Evolutionary conservation across 2,113 vertebrate species (phyloP).

Genomic region (Camelus dromedarius): DNA sequence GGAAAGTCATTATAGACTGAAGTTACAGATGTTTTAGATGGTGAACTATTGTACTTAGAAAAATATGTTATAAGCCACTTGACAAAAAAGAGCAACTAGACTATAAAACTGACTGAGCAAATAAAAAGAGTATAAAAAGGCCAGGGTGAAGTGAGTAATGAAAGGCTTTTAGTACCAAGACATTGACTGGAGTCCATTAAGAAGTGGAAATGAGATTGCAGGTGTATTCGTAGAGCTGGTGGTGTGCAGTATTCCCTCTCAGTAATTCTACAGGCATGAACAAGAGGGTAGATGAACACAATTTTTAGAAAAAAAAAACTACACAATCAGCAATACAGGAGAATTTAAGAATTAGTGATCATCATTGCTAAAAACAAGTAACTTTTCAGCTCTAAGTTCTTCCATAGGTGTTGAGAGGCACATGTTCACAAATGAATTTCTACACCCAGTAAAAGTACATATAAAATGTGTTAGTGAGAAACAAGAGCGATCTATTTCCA

Average conservation of each 20-base stretch:
- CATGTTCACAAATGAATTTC: neutral
- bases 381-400: neutral
- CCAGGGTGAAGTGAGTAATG: constrained; percentile 69
- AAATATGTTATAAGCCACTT: constrained; percentile 67
- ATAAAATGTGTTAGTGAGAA: constrained; percentile 51
- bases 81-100: constrained; percentile 76
- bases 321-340: constrained; percentile 35
- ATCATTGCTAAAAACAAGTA: neutral
- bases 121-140: constrained; percentile 76
- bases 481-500: neutral
- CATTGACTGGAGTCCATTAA: constrained; percentile 70
- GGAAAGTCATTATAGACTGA: constrained; percentile 69
- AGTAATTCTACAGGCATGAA: neutral
- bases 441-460: constrained; percentile 49
- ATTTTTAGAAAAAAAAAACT: constrained; percentile 33
- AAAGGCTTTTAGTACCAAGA: constrained; percentile 72
- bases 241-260: neutral
- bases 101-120: constrained; percentile 78
- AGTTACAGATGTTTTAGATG: constrained; percentile 44
- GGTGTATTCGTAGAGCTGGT: neutral
- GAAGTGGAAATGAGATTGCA: constrained; percentile 59
- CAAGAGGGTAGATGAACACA: neutral
- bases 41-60: constrained; percentile 65
- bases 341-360: constrained; percentile 8
- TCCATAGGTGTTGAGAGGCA: neutral